Conservation (phyloP, 2,113 vertebrate genomes). For the Lasiurus borealis region DNA sequence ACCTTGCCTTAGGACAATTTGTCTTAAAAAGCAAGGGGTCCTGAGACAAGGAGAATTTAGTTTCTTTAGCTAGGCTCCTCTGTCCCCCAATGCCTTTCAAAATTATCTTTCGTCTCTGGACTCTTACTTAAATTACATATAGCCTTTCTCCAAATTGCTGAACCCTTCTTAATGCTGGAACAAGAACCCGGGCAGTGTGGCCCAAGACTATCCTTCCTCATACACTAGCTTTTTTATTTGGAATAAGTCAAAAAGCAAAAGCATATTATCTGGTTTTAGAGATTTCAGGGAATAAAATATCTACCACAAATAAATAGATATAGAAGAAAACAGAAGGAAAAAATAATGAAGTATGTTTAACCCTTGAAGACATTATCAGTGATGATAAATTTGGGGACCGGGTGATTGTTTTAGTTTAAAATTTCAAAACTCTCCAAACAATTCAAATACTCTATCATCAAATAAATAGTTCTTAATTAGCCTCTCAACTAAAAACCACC, state of each 20-base stretch:
- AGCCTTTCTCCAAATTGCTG: too few species aligned
- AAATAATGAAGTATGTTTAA: neutral
- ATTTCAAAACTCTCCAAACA: conserved; percentile 1
- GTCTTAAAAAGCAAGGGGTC: too few species aligned
- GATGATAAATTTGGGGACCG: neutral
- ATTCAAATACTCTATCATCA: neutral
- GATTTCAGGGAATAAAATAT: neutral
- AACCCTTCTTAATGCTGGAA: too few species aligned
- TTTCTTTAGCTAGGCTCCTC: too few species aligned
- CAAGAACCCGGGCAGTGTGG: too few species aligned
- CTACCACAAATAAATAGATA: neutral
- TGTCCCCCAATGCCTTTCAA: too few species aligned
- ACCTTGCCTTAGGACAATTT: too few species aligned
- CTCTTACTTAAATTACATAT: too few species aligned
- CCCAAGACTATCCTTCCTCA: neutral
- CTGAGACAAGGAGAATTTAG: too few species aligned
- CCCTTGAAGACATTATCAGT: neutral
- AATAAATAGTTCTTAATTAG: neutral
- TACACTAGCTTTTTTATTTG: neutral
- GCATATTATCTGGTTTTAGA: conserved; percentile 6
- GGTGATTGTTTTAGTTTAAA: neutral
- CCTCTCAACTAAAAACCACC: conserved; percentile 2
- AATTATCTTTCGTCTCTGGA: too few species aligned
- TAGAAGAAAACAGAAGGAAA: conserved; percentile 9
- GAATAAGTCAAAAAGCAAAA: conserved; percentile 26